Base-by-base conservation (phyloP, 1,140 invertebrate species). In the Geopemphigus sp. region DNA sequence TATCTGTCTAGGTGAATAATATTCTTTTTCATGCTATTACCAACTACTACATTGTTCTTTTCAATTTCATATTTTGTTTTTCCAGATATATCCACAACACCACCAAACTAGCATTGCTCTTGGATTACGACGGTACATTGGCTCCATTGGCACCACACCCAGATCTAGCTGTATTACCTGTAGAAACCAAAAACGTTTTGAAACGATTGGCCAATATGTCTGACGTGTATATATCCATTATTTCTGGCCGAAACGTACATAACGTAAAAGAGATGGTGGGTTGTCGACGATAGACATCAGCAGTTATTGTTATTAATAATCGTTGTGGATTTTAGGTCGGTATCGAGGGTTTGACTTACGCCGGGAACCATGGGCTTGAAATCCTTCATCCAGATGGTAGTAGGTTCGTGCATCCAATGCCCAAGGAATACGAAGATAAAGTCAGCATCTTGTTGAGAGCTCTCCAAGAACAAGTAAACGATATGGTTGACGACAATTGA, bases 61-160 rank as follows among this genome's bases (percentile, higher is more conserved):
- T 39, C 8, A 39, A 39, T 39, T 39, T 39, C 8, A 4, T 39
- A 4, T 0, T 19, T 70, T 73, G 57, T 45, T 45, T 84, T 53
- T 83, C 80, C 84, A 94, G 92, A 86, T 95, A 95, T 85, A 93
- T 95, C 82, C 93, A 93, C 78, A 91, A 93, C 81, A 91, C 92
- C 17, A 91, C 94, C 83, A 95, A 95, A 86, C 85, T 95, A 82
- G 93, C 93, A 0, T 86, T 96, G 3, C 86, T 96, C 2, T 86
- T 96, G 81, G 94, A 96, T 86, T 96, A 96, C 84, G 95, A 96
- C 83, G 95, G 94, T 32, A 96, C 95, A 1, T 84, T 96, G 80
- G 93, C 94, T 2, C 93, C 94, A 0, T 93, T 96, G 82, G 93
- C 93, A 0, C 93, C 94, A 0, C 94, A 95, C 87, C 95, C 94